phyloP scores from a whole-genome alignment of 1,140 invertebrate species.

The Brachionus rubens region DNA sequence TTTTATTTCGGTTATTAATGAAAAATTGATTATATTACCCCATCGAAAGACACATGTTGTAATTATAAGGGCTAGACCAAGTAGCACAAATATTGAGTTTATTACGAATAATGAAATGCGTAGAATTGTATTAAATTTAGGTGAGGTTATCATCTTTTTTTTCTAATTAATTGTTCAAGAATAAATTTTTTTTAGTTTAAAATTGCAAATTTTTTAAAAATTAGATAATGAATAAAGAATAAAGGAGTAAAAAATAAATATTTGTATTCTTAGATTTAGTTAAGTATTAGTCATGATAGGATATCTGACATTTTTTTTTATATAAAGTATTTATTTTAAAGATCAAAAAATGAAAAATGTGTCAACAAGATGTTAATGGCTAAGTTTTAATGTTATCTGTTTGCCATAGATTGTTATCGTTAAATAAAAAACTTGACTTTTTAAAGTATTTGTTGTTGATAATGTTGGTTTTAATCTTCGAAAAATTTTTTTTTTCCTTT shows the following conservation, averaged over 20 bases:
- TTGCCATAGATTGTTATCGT: too few relatives aligned
- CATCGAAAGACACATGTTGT: conserved; percentile 28
- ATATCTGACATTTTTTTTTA: conserved; percentile 15
- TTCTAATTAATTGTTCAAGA: not conserved
- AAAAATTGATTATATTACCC: conserved; percentile 14
- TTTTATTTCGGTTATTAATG: not conserved
- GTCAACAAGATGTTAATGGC: too few relatives aligned
- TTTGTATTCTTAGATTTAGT: not conserved
- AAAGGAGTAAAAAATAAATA: conserved; percentile 6
- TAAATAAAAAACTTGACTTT: too few relatives aligned
- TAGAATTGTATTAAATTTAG: not conserved
- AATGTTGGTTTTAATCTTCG: too few relatives aligned
- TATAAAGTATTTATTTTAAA: conserved; percentile 16
- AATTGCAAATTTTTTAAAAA: too few relatives aligned
- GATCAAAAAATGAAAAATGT: too few relatives aligned
- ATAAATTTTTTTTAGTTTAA: not conserved
- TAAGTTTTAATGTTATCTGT: too few relatives aligned
- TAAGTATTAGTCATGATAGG: conserved; percentile 13
- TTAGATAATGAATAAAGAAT: not conserved
- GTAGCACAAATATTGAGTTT: conserved; percentile 4
- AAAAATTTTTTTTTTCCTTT: too few relatives aligned
- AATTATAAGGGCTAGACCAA: not conserved
- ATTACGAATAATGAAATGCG: not conserved
- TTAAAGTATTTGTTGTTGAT: too few relatives aligned
- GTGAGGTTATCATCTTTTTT: conserved; percentile 27